Conservation (phyloP, 2,797 vertebrate species). For the Peromyscus nudipes region DNA sequence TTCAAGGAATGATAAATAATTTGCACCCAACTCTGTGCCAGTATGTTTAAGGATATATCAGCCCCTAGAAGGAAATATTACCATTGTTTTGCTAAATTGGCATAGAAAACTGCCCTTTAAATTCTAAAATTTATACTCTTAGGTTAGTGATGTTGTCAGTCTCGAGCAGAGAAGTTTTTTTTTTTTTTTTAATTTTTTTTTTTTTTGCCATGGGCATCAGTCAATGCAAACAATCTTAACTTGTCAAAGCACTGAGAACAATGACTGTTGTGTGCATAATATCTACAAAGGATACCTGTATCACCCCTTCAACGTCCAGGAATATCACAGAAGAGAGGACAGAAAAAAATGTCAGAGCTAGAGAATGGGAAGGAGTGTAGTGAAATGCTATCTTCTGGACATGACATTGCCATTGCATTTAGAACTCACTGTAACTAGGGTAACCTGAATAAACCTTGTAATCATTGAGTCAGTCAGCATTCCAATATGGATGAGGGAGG, state of each 20-base stretch:
- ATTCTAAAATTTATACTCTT: background rate
- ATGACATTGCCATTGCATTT: background rate
- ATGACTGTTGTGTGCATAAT: background rate
- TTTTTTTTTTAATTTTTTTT: too few species aligned
- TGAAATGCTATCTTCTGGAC: background rate
- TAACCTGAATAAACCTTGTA: background rate
- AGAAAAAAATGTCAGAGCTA: background rate
- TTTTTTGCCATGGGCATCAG: too few species aligned
- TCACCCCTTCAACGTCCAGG: background rate
- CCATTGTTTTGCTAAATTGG: background rate
- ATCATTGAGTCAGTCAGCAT: background rate
- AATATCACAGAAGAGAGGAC: background rate
- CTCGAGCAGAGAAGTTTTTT: background rate
- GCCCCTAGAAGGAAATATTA: background rate
- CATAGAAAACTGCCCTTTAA: background rate
- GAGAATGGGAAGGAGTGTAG: background rate
- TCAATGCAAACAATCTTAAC: background rate
- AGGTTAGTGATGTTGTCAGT: background rate
- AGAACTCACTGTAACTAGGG: background rate
- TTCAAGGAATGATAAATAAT: background rate
- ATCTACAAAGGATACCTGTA: background rate
- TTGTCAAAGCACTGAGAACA: too few species aligned
- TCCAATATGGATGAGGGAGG: background rate
- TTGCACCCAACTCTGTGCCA: background rate
- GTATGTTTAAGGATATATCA: background rate